These are phyloP conservation scores for Drosophila equinoxialis DNA, from an alignment of 1,140 invertebrate species.

Conservation along the genomic window DNA sequence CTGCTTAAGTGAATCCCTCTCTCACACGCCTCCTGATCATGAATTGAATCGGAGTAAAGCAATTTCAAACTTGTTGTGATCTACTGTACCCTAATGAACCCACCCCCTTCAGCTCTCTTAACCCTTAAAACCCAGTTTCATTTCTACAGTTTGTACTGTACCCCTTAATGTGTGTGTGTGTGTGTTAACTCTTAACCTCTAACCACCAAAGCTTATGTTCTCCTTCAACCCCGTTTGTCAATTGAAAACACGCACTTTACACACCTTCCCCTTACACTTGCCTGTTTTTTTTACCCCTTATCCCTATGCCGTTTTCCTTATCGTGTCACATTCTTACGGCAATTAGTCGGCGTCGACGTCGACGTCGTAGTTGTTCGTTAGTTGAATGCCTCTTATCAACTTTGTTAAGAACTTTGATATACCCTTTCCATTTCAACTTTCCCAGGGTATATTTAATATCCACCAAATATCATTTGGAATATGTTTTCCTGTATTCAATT, in stretches of 20 bases:
- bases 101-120: background rate
- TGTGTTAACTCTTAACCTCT: conserved; percentile 2
- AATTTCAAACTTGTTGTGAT: background rate
- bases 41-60: too few relatives aligned
- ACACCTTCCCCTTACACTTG: background rate
- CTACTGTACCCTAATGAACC: background rate
- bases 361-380: background rate
- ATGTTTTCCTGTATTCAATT: too few relatives aligned
- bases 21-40: too few relatives aligned
- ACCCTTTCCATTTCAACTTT: background rate
- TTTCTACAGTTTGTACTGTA: background rate
- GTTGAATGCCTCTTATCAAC: conserved; percentile 1
- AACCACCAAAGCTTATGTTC: conserved; percentile 5
- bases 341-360: background rate
- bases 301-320: background rate
- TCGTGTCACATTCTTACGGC: conserved; percentile 7
- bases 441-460: background rate
- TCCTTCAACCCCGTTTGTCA: conserved; percentile 9
- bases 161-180: background rate
- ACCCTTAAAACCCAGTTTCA: background rate
- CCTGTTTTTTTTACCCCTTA: background rate
- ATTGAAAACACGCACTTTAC: conserved; percentile 14
- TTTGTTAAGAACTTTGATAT: background rate
- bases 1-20: too few relatives aligned
- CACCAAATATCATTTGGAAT: background rate